Percentiles rank a stretch among this genome's conserved stretches.
phyloP scores from a whole-genome alignment of 2,797 vertebrate genomes.

The Oryzias sinensis region DNA sequence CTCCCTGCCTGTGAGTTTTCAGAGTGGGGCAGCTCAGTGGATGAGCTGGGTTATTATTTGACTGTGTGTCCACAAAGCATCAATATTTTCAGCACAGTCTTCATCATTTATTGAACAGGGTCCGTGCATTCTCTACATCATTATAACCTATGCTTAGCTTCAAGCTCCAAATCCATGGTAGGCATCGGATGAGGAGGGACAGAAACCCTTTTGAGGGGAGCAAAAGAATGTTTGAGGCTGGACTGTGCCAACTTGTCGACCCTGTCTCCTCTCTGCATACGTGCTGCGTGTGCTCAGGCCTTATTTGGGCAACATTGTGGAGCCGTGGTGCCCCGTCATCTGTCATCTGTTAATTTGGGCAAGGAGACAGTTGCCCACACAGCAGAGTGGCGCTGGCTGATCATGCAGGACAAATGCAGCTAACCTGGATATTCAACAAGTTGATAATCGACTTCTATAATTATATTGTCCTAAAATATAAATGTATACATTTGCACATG shows the following conservation, averaged over 20 bases:
- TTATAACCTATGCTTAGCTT: constrained; percentile 5
- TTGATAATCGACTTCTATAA: constrained; percentile 20
- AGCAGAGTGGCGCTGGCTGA: constrained; percentile 40
- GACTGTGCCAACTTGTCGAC: constrained; percentile 67
- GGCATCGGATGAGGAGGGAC: constrained; percentile 54
- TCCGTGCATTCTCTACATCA: constrained; percentile 1
- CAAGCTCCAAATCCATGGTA: neutral
- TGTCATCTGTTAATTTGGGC: constrained; percentile 50
- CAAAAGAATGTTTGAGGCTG: constrained; percentile 61
- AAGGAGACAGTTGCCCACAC: constrained; percentile 58
- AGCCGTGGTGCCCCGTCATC: constrained; percentile 46
- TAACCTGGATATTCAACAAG: constrained; percentile 31
- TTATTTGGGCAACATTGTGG: constrained; percentile 72
- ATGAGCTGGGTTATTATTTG: neutral
- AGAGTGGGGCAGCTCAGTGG: constrained; percentile 7
- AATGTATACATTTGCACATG: too few relatives aligned
- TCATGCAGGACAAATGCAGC: constrained; percentile 54
- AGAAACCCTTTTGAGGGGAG: constrained; percentile 57
- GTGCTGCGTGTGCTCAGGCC: constrained; percentile 60
- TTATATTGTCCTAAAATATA: neutral
- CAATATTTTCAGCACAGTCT: neutral
- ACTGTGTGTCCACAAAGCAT: constrained; percentile 11
- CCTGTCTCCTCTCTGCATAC: constrained; percentile 52
- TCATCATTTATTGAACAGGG: constrained; percentile 16
- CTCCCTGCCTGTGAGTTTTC: constrained; percentile 15